Conservation (phyloP, 2,888 invertebrate genomes). For the Lepidochitona cinerea region DNA sequence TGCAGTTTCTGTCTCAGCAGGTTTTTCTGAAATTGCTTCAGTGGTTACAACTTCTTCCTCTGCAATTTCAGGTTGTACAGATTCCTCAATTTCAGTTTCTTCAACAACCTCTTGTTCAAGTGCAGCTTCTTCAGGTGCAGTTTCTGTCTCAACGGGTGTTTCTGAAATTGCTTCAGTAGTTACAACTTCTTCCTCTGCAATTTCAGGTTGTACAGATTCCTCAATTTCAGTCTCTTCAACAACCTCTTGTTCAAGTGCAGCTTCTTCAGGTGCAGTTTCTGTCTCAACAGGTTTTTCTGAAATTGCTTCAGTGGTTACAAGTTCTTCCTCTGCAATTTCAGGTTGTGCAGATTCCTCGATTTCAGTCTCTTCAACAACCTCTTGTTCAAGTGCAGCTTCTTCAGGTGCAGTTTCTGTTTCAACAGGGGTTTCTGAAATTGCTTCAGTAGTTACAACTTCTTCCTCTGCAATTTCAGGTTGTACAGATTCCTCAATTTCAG, state of each 20-base stretch:
- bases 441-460: neutral
- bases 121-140: neutral
- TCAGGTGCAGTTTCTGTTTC: slow-evolving; percentile 2
- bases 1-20: neutral
- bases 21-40: neutral
- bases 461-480: neutral
- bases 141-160: neutral
- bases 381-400: neutral
- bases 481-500: neutral
- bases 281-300: neutral
- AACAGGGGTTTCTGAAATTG: neutral
- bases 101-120: neutral
- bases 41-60: neutral
- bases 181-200: neutral
- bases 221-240: neutral
- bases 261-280: neutral
- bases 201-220: neutral
- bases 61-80: neutral
- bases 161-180: neutral
- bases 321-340: neutral
- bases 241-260: neutral
- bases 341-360: neutral
- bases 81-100: neutral
- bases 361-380: neutral
- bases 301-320: neutral